A percentile compares a stretch with the other conserved stretches of the same genome.
Evolutionary conservation across 92 coral and sea anemone species (phyloP).

Genomic region (Montipora capitata): DNA sequence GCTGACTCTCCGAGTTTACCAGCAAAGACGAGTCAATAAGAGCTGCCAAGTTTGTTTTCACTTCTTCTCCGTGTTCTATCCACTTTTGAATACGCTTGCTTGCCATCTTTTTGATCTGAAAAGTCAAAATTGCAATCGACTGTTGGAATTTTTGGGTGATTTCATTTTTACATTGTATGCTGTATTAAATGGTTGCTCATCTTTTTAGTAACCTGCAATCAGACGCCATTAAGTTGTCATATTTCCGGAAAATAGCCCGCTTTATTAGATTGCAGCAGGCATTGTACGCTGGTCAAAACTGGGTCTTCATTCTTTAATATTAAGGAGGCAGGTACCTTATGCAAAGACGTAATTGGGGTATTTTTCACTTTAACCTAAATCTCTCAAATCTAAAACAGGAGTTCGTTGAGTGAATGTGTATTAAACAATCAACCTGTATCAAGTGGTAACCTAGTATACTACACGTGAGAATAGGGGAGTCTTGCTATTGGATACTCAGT

Average conservation of each 20-base stretch:
- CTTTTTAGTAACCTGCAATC: background rate
- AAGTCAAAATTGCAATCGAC: background rate
- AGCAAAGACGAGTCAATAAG: background rate
- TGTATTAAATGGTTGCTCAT: conserved; percentile 2
- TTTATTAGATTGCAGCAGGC: background rate
- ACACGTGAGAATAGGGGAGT: background rate
- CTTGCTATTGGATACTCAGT: background rate
- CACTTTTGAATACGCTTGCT: background rate
- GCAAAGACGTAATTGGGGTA: background rate
- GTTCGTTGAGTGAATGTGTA: background rate
- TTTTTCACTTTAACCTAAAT: background rate
- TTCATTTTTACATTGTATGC: conserved; percentile 3
- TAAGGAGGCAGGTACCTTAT: background rate
- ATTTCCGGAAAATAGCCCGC: background rate
- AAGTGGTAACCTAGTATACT: background rate
- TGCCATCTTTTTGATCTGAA: background rate
- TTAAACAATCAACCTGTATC: background rate
- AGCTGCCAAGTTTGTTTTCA: background rate
- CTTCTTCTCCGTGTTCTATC: conserved; percentile 9
- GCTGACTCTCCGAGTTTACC: background rate
- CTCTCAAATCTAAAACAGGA: background rate
- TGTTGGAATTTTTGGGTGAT: background rate
- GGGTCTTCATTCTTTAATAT: background rate
- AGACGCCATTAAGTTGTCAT: background rate
- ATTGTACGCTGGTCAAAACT: conserved; percentile 1